Evolutionary conservation across 1,140 invertebrate genomes (phyloP).

Genomic region (Eciton burchellii): DNA sequence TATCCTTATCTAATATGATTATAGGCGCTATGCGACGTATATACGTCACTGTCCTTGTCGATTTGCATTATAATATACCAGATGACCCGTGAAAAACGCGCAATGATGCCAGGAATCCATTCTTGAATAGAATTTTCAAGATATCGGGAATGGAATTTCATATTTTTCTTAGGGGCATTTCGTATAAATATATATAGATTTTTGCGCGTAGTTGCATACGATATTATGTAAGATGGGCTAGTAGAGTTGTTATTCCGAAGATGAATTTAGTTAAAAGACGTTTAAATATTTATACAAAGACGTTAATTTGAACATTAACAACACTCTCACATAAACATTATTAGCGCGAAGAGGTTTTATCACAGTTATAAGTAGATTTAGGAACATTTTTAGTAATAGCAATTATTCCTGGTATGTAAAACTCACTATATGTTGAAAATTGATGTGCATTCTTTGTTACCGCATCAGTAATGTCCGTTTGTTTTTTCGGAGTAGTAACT

Average conservation of each 20-base stretch:
- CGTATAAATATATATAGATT: constrained; percentile 77
- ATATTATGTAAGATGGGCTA: constrained; percentile 1
- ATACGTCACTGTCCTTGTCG: constrained; percentile 77
- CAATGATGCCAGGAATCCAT: not conserved
- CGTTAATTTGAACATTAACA: not conserved
- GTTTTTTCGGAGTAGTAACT: constrained; percentile 1
- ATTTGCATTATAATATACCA: constrained; percentile 72
- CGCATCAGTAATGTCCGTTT: not conserved
- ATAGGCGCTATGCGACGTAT: constrained; percentile 71
- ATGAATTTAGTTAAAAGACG: not conserved
- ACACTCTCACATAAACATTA: not conserved
- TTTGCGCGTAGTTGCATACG: constrained; percentile 68
- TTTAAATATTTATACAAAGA: not conserved
- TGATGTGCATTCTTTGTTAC: constrained; percentile 72
- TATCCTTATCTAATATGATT: constrained; percentile 77
- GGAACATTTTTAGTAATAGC: too few species aligned
- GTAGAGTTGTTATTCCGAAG: constrained; percentile 7
- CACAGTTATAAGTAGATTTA: not conserved
- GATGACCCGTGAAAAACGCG: constrained; percentile 58
- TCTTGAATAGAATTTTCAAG: not conserved
- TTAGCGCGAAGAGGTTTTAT: constrained; percentile 2
- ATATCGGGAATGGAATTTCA: not conserved
- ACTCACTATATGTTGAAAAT: constrained; percentile 66
- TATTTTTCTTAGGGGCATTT: constrained; percentile 15
- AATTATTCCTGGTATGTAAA: constrained; percentile 65